phyloP scores from a whole-genome alignment of 1,140 invertebrate species.

The Plodia interpunctella region DNA sequence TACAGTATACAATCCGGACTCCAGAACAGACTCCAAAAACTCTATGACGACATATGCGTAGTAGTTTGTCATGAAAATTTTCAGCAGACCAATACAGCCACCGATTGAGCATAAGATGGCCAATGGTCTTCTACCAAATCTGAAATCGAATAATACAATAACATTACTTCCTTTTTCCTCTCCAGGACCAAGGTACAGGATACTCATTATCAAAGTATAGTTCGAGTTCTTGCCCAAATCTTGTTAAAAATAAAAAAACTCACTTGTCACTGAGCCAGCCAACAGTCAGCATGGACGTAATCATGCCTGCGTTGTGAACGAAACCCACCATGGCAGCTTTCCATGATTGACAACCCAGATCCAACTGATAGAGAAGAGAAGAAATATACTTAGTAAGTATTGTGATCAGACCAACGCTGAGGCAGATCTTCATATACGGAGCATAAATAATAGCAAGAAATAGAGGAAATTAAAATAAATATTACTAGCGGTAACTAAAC shows the following conservation, averaged over 20 bases:
- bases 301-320: conserved; percentile 60
- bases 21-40: conserved; percentile 53
- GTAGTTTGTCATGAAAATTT: conserved; percentile 51
- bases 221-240: too few species aligned
- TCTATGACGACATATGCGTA: conserved; percentile 47
- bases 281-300: conserved; percentile 51
- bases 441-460: too few species aligned
- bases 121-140: conserved; percentile 55
- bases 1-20: conserved; percentile 54
- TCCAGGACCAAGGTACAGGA: too few species aligned
- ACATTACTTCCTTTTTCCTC: too few species aligned
- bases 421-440: too few species aligned
- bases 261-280: conserved; percentile 60
- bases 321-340: conserved; percentile 50
- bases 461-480: too few species aligned
- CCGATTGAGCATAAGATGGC: conserved; percentile 52
- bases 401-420: too few species aligned
- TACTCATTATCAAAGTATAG: too few species aligned
- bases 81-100: conserved; percentile 42
- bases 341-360: conserved; percentile 54
- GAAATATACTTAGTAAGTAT: too few species aligned
- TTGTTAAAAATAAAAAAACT: too few species aligned
- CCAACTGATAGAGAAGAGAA: too few species aligned
- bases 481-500: too few species aligned
- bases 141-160: conserved; percentile 28